A percentile compares a stretch with the other conserved stretches of the same genome.
phyloP scores from a whole-genome alignment of 2,888 invertebrate species.

The Phaedon cochleariae region DNA sequence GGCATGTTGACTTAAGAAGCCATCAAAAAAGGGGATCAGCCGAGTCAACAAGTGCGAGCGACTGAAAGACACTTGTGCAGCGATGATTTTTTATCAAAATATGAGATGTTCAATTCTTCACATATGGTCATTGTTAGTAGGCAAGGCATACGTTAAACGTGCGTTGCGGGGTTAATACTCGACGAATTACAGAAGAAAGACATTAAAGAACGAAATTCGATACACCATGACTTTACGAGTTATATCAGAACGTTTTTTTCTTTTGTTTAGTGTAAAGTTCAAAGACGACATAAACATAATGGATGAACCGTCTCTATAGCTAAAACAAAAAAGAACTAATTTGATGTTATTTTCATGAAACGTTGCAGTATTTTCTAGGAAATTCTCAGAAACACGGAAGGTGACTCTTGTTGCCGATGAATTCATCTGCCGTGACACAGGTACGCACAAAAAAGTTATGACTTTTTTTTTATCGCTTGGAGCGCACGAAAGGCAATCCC shows the following conservation, averaged over 20 bases:
- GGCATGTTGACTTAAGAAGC: no score
- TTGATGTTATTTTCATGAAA: neutral
- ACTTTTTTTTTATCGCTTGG: no score
- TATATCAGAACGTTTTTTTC: conserved; percentile 27
- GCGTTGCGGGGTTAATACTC: conserved; percentile 46
- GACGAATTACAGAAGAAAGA: conserved; percentile 37
- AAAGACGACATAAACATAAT: neutral
- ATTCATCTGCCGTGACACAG: no score
- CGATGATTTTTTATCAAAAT: conserved; percentile 34
- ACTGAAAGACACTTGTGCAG: neutral
- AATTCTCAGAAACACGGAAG: no score
- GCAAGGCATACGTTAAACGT: conserved; percentile 39
- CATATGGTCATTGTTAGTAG: conserved; percentile 42
- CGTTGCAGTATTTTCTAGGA: no score
- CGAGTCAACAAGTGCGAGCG: neutral
- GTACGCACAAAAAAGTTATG: no score
- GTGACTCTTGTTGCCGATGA: no score
- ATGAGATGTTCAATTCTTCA: conserved; percentile 37
- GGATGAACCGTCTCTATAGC: no score
- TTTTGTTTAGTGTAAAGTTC: neutral
- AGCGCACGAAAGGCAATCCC: no score
- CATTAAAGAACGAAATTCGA: conserved; percentile 36
- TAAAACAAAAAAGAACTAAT: neutral
- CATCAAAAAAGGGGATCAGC: neutral
- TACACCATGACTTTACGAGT: conserved; percentile 32